These are phyloP conservation scores for Thysanoteuthis rhombus DNA, from an alignment of 2,888 invertebrate species.

Conservation along the genomic window DNA sequence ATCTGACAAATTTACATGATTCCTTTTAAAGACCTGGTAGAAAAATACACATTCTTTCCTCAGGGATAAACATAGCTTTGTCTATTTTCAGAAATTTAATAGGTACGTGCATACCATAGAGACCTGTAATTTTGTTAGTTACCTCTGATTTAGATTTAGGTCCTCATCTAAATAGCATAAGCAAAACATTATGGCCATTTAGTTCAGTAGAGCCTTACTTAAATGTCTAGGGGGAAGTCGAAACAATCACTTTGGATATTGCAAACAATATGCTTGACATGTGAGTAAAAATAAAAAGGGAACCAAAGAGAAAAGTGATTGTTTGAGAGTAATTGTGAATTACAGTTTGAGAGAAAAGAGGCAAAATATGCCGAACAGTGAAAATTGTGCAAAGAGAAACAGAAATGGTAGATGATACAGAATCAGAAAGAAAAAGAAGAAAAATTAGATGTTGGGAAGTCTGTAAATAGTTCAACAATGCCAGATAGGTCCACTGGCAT, in stretches of 20 bases:
- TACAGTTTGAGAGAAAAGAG: background rate
- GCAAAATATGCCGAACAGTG: background rate
- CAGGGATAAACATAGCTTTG: background rate
- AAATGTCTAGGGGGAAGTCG: background rate
- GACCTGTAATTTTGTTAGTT: no score
- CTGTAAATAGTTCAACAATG: conserved; percentile 12
- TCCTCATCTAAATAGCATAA: no score
- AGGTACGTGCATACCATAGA: background rate
- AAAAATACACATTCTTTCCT: background rate
- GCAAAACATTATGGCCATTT: background rate
- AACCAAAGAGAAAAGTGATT: background rate
- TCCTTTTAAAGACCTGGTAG: background rate
- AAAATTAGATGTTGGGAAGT: background rate
- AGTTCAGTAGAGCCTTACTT: background rate
- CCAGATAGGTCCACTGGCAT: background rate
- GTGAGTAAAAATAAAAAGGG: background rate
- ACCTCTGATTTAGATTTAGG: no score
- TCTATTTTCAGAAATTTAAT: background rate
- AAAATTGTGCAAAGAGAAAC: background rate
- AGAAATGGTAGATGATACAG: background rate
- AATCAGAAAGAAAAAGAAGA: background rate
- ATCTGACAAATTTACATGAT: background rate
- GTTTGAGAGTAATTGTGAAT: background rate
- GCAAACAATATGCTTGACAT: background rate
- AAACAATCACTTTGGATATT: background rate